A percentile compares a stretch with the other conserved stretches of the same genome.
These are phyloP conservation scores for Eueides isabella DNA, from an alignment of 1,140 invertebrate species.

Conservation along the genomic window DNA sequence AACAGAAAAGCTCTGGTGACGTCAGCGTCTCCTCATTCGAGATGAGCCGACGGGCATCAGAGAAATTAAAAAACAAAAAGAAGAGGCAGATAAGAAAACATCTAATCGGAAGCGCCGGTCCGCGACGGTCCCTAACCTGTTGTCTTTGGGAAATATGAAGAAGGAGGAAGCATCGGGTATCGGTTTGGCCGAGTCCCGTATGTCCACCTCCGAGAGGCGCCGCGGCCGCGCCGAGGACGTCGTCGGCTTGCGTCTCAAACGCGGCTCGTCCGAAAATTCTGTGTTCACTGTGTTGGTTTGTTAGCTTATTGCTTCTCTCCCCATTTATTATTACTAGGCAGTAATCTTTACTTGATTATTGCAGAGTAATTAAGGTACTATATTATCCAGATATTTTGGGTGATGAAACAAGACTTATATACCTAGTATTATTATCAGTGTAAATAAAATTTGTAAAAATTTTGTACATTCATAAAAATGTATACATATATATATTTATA, in stretches of 20 bases:
- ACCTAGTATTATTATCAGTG: too few species aligned
- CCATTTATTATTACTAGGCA: neutral
- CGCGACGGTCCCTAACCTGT: constrained; percentile 87
- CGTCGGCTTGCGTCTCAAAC: constrained; percentile 74
- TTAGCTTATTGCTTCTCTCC: constrained; percentile 49
- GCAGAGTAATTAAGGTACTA: neutral
- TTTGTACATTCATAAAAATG: neutral
- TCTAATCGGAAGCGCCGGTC: constrained; percentile 34
- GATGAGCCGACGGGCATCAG: constrained; percentile 11
- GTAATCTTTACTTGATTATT: constrained; percentile 11
- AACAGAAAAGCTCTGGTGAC: constrained; percentile 34
- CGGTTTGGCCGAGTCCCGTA: constrained; percentile 93
- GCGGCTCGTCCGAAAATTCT: constrained; percentile 73
- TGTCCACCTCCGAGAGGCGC: constrained; percentile 95
- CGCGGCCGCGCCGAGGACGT: constrained; percentile 90
- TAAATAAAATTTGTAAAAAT: neutral
- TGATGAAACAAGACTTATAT: too few species aligned
- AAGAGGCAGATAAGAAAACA: constrained; percentile 32
- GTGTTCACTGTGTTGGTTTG: constrained; percentile 70
- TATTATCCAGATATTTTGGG: neutral
- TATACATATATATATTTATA: neutral
- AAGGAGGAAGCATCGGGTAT: constrained; percentile 97
- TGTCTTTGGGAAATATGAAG: constrained; percentile 97
- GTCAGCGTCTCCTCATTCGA: neutral
- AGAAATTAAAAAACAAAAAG: constrained; percentile 28